A percentile compares a stretch with the other conserved stretches of the same genome.
Conservation (phyloP, 2,797 vertebrate genomes). For the Rhynchonycteris naso region DNA sequence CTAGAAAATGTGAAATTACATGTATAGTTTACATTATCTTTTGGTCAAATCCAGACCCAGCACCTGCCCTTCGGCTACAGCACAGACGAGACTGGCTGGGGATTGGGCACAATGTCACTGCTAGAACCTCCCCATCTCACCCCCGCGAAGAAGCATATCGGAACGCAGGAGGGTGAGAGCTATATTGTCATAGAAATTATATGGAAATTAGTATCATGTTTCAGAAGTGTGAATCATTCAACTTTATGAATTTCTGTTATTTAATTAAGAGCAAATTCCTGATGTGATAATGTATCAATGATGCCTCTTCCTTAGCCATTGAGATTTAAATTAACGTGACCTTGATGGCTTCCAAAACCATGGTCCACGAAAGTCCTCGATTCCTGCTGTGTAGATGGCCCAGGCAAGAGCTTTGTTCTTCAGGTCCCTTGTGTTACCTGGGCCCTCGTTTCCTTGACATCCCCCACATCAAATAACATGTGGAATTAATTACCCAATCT, state of each 20-base stretch:
- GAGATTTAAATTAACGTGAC: background rate
- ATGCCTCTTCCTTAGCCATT: background rate
- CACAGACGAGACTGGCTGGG: background rate
- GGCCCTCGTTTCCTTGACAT: background rate
- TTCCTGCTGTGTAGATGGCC: background rate
- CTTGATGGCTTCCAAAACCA: background rate
- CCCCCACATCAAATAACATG: fast-evolving
- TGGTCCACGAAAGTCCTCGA: too few relatives aligned
- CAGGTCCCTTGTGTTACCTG: background rate
- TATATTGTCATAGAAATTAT: background rate
- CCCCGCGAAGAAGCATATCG: background rate
- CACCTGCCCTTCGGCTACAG: too few relatives aligned
- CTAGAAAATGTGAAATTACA: background rate
- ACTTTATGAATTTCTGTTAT: background rate
- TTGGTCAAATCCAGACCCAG: background rate
- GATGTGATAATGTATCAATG: background rate
- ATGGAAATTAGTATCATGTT: background rate
- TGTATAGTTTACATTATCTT: background rate
- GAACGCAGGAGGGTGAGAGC: background rate
- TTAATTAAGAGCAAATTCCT: background rate
- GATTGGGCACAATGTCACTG: background rate
- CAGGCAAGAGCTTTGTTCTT: background rate
- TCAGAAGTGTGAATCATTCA: background rate
- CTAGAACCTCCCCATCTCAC: background rate
- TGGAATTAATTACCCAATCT: background rate